phyloP scores from a whole-genome alignment of 2,888 invertebrate genomes.

The Mesoligia furuncula region DNA sequence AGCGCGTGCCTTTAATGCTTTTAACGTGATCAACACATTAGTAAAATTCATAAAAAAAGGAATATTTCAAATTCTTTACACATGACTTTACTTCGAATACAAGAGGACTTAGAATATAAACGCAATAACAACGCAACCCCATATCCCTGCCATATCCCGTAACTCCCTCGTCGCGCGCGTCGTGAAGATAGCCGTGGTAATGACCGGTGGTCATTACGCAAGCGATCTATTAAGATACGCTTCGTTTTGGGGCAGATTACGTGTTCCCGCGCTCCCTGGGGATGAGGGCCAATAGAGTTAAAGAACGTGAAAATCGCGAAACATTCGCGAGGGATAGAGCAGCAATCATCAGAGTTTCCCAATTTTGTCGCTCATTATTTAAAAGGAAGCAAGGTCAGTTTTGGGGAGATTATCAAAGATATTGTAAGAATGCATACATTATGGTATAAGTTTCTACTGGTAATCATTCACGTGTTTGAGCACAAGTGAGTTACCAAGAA shows the following conservation, averaged over 20 bases:
- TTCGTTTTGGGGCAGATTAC: constrained; percentile 54
- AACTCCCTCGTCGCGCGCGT: neutral
- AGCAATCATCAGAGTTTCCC: neutral
- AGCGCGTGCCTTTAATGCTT: constrained; percentile 38
- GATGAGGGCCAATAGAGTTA: constrained; percentile 17
- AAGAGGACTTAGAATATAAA: neutral
- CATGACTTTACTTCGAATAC: constrained; percentile 13
- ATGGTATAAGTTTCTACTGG: neutral
- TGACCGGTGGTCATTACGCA: constrained; percentile 35
- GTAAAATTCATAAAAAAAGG: constrained; percentile 21
- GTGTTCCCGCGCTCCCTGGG: constrained; percentile 31
- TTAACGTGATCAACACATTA: constrained; percentile 41
- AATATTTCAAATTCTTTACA: constrained; percentile 25
- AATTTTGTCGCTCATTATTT: neutral
- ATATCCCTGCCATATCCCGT: neutral
- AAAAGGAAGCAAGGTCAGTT: neutral
- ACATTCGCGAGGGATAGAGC: neutral
- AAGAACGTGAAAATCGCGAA: neutral
- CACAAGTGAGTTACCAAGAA: neutral
- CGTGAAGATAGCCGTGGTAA: constrained; percentile 38
- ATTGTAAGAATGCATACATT: neutral
- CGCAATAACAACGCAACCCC: neutral
- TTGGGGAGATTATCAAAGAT: neutral
- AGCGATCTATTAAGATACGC: constrained; percentile 61
- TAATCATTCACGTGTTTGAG: neutral